Conservation (phyloP, 2,113 vertebrate genomes). For the Lota lota region DNA sequence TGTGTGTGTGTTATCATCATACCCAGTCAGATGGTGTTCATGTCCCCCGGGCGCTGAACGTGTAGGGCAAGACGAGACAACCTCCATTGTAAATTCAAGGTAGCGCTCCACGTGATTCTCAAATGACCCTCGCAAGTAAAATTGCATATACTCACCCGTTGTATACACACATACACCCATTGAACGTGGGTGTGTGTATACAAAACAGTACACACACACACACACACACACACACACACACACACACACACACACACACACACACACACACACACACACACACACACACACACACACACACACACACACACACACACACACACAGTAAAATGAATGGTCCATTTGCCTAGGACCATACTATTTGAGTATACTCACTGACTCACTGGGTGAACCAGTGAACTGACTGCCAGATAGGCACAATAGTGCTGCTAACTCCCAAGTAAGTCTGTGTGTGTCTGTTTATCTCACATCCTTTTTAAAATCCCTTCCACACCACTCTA, state of each 20-base stretch:
- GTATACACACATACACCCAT: background rate
- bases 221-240: background rate
- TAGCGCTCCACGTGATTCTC: background rate
- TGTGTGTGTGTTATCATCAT: background rate
- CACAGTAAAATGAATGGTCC: no score
- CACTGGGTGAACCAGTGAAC: background rate
- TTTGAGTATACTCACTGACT: background rate
- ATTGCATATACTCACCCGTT: background rate
- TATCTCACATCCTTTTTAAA: background rate
- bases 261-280: no score
- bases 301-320: no score
- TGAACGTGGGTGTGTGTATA: background rate
- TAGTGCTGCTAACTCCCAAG: background rate
- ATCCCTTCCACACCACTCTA: background rate
- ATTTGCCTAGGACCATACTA: no score
- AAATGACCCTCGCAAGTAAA: background rate
- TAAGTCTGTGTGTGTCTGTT: background rate
- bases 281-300: no score
- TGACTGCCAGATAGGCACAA: background rate
- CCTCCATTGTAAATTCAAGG: background rate
- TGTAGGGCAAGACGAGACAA: background rate
- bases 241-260: background rate
- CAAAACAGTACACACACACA: background rate
- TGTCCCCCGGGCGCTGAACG: slow-evolving; percentile 12
- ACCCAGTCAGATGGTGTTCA: slow-evolving; percentile 12